Evolutionary conservation across 2,797 vertebrate species (phyloP), one percentile per base, ranked within the genome.

Genomic region (Microctenopoma stevenorrisi): DNA sequence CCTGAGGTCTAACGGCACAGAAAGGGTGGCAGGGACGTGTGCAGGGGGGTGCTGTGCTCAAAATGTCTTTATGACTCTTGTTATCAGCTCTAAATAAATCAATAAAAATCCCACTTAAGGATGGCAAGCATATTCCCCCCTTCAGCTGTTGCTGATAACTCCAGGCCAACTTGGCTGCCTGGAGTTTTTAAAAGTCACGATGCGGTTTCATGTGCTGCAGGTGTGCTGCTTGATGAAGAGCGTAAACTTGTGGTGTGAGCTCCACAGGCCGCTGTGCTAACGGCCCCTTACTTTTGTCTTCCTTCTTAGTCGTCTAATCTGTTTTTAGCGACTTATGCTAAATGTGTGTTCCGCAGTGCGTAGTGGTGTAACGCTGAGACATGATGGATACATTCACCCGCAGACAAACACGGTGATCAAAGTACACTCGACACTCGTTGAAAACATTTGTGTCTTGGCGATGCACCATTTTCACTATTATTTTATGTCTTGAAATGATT

Each of bases 1-100:
- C 57, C 60, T 33, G 40, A 77, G 54, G 76, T 71, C 74, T 77
- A 76, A 83, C 72, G 72, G 79, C 52, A 40, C 51, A 81, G 76
- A 67, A 76, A 73, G 67, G 80, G 78, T 83, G 84, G 80, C 75
- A 78, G 64, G 69, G 58, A 9, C 12, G 30, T 22, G 30, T 5
- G 30, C 7, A 7, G 30, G 30, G 30, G 55, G 63, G 63, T 59
- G 26, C 35, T 56, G 22, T 22, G 69, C 65, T 86, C 81, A 88
- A 82, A 90, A 84, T 82, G 79, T 64, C 84, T 91, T 90, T 82
- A 92, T 28, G 67, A 89, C 82, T 89, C 90, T 94, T 90, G 94
- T 94, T 93, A 89, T 93, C 89, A 85, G 79, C 75, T 87, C 86
- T 80, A 85, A 90, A 93, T 91, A 89, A 89, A 93, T 88, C 85